Evolutionary conservation across 2,113 vertebrate species (phyloP), one percentile per base, ranked within the genome.

Genomic region (Erythrolamprus reginae): DNA sequence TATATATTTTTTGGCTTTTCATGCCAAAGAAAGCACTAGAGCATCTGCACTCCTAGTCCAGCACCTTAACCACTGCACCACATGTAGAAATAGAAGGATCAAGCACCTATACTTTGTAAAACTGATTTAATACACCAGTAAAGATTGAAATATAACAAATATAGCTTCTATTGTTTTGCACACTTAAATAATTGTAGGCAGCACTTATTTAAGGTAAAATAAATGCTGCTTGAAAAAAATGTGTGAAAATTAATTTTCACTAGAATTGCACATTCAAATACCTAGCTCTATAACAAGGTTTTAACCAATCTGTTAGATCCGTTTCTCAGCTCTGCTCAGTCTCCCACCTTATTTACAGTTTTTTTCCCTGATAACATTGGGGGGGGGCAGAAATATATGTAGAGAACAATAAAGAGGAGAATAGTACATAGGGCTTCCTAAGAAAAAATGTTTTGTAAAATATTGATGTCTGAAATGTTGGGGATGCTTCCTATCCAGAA

Each of bases 281-380:
- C 47, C 45, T 82, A 5, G 88, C 0, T 1, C 23, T 92, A 53
- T 83, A 87, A 1, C 88, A 50, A 55, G 15, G 0, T 91, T 88
- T 92, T 21, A 53, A 1, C 7, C 0, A 82, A 4, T 87, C 33
- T 42, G 17, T 77, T 10, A 91, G 91, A 42, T 92, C 4, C 89
- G 87, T 89, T 90, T 90, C 26, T 91, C 3, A 90, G 23, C 84
- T 84, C 50, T 2, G 91, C 90, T 88, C 13, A 33, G 91, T 92
- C 42, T 28, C 83, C 89, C 90, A 88, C 92, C 83, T 92, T 91
- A 56, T 38, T 50, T 28, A n/a, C 93, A 28, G 50, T 6, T 26
- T 91, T 90, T 91, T 89, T 94, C n/a, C n/a, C 82, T 58, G 93
- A n/a, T 90, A n/a, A 89, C 87, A 93, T 58, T 8, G 10, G 84